Base-by-base conservation (phyloP, 2,797 vertebrate species). In the Meda fulgida region DNA sequence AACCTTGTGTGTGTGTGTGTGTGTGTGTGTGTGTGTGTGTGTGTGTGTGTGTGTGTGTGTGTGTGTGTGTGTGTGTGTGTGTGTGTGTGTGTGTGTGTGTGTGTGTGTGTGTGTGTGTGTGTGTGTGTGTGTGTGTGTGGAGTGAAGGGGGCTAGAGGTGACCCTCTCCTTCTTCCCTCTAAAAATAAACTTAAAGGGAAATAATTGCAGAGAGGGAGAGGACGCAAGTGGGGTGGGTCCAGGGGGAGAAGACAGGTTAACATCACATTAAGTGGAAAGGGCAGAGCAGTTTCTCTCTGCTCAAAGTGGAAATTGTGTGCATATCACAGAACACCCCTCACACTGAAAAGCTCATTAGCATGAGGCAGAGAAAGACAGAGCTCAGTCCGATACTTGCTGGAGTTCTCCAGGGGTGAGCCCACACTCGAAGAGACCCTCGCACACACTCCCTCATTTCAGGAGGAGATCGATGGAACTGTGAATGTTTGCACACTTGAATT, bases 181-280 rank as follows among this genome's bases (percentile, higher is more conserved):
- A 79, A 79, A 85, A 85, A 85, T 85, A 85, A 72, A 79, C 67
- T 16, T 43, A 48, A 84, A 67, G 26, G 60, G 43, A 75, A 89
- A 84, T 67, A 58, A 85, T 65, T 85, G 67, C 75, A 26, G 77
- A 67, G 65, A 55, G 60, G 23, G 58, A 80, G 86, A 65, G 67
- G 80, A 60, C 31, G 55, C 1, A 48, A 81, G 85, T 86, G 46
- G 85, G 87, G 29, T 85, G 86, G 85, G 31, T 84, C 89, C 83
- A 10, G 38, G 1, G 89, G 88, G 92, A 92, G 80, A 36, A 86
- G 88, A 87, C 90, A 88, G 90, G 92, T 93, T 93, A 93, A 90
- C 91, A 89, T 94, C 92, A 90, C 84, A 86, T 89, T 92, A 92
- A 93, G 90, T 89, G 87, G 84, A 90, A 84, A 90, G 88, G 91